Conservation (phyloP, 2,888 invertebrate species). For the Minunthozetes semirufus region DNA sequence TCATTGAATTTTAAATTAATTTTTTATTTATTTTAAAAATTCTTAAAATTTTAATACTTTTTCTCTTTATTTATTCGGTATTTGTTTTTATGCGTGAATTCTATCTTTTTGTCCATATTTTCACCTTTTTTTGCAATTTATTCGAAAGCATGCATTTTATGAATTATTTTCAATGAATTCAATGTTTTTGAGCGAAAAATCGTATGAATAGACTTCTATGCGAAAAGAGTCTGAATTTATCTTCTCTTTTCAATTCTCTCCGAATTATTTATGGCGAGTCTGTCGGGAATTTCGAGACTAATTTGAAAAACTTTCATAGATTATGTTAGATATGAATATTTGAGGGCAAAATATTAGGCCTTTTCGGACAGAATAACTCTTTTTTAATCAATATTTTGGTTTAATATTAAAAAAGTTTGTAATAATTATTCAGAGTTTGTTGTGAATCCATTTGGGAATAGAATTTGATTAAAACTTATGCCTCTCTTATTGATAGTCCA, state of each 20-base stretch:
- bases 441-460: too few relatives aligned
- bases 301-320: too few relatives aligned
- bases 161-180: background rate
- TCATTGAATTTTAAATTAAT: background rate
- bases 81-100: background rate
- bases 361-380: too few relatives aligned
- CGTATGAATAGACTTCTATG: background rate
- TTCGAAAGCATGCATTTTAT: slow-evolving; percentile 2
- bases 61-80: background rate
- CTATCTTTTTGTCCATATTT: background rate
- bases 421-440: too few relatives aligned
- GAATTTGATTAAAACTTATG: too few relatives aligned
- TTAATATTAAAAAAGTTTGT: too few relatives aligned
- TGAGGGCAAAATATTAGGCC: too few relatives aligned
- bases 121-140: background rate
- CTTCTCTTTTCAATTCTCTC: too few relatives aligned
- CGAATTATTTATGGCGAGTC: background rate
- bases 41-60: background rate
- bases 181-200: background rate
- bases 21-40: background rate
- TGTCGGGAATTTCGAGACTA: background rate
- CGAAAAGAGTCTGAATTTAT: background rate
- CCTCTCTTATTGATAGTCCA: too few relatives aligned
- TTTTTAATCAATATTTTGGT: too few relatives aligned
- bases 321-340: too few relatives aligned